Conservation (phyloP, 1,140 invertebrate genomes). For the Anoplolepis gracilipes region DNA sequence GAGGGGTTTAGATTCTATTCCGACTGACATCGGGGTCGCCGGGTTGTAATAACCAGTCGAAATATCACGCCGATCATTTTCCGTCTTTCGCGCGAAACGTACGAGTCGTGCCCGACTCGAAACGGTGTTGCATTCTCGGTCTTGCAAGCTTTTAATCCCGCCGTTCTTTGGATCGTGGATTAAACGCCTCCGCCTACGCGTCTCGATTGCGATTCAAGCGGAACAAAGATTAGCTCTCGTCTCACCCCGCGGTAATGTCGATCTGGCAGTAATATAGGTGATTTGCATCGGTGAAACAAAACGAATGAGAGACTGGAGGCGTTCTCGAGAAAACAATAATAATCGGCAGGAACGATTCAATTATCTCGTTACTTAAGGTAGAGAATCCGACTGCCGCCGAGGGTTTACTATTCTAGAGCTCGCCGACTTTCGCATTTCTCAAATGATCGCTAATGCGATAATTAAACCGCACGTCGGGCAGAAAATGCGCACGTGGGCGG, state of each 20-base stretch:
- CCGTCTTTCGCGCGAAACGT: not conserved
- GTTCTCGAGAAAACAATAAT: not conserved
- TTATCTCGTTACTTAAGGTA: not conserved
- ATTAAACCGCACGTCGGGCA: not conserved
- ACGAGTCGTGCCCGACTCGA: not conserved
- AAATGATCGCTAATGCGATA: slow-evolving; percentile 1
- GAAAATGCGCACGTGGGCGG: not conserved
- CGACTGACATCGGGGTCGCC: slow-evolving; percentile 24
- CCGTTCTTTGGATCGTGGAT: not conserved
- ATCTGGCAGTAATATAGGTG: too few species aligned
- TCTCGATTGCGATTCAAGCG: slow-evolving; percentile 7
- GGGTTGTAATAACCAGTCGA: slow-evolving; percentile 40
- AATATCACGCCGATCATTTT: slow-evolving; percentile 44
- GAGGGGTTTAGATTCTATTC: slow-evolving; percentile 58
- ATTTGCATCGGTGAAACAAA: not conserved
- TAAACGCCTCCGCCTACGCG: slow-evolving; percentile 32
- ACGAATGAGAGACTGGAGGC: not conserved
- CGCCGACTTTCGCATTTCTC: slow-evolving; percentile 24
- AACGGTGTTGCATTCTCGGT: not conserved
- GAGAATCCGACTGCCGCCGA: not conserved
- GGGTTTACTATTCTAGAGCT: not conserved
- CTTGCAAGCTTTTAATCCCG: not conserved
- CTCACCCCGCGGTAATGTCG: slow-evolving; percentile 1
- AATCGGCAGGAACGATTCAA: not conserved
- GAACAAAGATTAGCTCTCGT: not conserved